phyloP scores from a whole-genome alignment of 1,140 invertebrate species.

The Acromyrmex heyeri region DNA sequence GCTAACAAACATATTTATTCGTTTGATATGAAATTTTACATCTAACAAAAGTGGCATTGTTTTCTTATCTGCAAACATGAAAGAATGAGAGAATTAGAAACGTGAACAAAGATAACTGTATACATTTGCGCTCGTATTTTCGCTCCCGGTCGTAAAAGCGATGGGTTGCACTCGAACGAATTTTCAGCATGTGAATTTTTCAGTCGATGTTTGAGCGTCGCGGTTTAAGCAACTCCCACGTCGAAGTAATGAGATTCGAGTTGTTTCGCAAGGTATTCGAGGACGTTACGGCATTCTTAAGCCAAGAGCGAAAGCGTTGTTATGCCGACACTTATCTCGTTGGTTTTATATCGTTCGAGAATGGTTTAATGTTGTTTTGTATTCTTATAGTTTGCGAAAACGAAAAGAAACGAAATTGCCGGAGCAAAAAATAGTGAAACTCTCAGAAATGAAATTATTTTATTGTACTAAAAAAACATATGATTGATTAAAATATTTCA shows the following conservation, averaged over 20 bases:
- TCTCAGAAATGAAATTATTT: not conserved
- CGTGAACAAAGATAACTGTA: constrained; percentile 2
- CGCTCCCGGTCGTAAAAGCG: constrained; percentile 21
- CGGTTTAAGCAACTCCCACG: constrained; percentile 39
- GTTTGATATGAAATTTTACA: not conserved
- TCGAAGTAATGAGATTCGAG: constrained; percentile 34
- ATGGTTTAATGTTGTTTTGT: constrained; percentile 12
- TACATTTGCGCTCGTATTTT: constrained; percentile 23
- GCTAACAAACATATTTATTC: not conserved
- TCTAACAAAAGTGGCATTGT: not conserved
- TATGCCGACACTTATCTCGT: constrained; percentile 4
- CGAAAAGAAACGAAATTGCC: not conserved
- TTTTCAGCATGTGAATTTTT: constrained; percentile 49
- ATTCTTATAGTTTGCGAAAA: constrained; percentile 4
- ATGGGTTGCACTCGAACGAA: constrained; percentile 23
- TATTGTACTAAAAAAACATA: not conserved
- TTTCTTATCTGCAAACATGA: constrained; percentile 16
- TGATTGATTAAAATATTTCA: not conserved
- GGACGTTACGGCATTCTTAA: constrained; percentile 43
- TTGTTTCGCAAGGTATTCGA: constrained; percentile 43
- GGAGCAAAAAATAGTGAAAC: not conserved
- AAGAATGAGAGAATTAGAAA: not conserved
- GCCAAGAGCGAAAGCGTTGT: constrained; percentile 10
- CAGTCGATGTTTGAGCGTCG: constrained; percentile 21
- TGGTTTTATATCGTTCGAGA: constrained; percentile 46